These are phyloP conservation scores for Sclerodermus sp. DNA, from an alignment of 2,888 invertebrate species.

Conservation along the genomic window DNA sequence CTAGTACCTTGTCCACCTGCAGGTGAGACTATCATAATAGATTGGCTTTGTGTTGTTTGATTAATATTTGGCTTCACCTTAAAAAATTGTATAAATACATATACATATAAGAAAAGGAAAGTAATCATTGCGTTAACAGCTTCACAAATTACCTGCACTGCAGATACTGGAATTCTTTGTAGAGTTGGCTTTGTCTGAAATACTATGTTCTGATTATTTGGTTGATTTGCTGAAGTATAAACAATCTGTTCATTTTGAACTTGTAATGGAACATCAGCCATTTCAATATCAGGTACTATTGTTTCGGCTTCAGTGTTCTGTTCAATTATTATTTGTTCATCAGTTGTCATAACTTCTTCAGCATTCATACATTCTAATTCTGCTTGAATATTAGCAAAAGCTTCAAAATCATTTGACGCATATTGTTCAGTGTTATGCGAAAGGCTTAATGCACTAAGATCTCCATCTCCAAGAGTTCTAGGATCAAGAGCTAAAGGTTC, in stretches of 20 bases:
- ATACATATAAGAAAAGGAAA: too few species aligned
- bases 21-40: constrained; percentile 55
- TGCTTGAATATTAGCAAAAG: constrained; percentile 56
- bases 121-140: neutral
- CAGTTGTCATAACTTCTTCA: constrained; percentile 53
- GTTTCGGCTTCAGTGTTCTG: constrained; percentile 39
- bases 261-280: constrained; percentile 46
- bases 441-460: constrained; percentile 45
- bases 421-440: constrained; percentile 46
- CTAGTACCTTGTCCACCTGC: constrained; percentile 52
- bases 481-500: constrained; percentile 46
- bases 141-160: constrained; percentile 41
- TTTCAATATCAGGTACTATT: constrained; percentile 48
- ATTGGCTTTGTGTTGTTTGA: constrained; percentile 50
- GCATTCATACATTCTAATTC: constrained; percentile 56
- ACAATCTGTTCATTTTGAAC: constrained; percentile 45
- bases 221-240: constrained; percentile 46
- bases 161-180: constrained; percentile 48
- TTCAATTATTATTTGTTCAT: constrained; percentile 36
- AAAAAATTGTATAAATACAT: neutral
- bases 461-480: constrained; percentile 43
- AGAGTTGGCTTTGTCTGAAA: constrained; percentile 54
- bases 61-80: constrained; percentile 45
- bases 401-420: constrained; percentile 52
- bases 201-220: constrained; percentile 46